Evolutionary conservation across 1,140 invertebrate genomes (phyloP), one percentile per base, ranked within the genome.

Genomic region (Pachyrhynchus sulphureomaculatus): DNA sequence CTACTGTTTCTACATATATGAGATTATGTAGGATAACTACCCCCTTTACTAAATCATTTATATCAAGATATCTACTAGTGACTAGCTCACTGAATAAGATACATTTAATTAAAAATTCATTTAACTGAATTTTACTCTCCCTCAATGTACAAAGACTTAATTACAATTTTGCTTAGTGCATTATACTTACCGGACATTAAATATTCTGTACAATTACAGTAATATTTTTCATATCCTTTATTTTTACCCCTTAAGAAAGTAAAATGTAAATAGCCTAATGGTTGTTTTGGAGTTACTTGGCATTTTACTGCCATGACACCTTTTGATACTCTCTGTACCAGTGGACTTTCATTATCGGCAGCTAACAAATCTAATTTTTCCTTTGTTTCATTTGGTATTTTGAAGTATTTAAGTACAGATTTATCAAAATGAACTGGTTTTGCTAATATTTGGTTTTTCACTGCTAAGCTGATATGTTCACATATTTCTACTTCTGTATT

Each of bases 251-350:
- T 78, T 72, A 83, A 83, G 70, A 89, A 85, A 12, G 82, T 81
- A 75, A 89, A 86, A 76, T 92, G 89, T 26, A 91, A 76, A 72
- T 89, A 90, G 5, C 89, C 89, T 15, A 91, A 76, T 6, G 87
- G 87, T 72, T 90, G 84, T 67, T 86, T 86, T 1, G 83, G 78
- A 55, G 82, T 84, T 12, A 82, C 79, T 74, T 88, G 85, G 73
- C 88, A 90, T 73, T 87, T 89, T 0, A 91, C 88, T 34, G 85
- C 89, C 85, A 92, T 88, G 29, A 88, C 86, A 65, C 84, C 84
- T 75, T 88, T 88, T 1, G 88, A 88, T 18, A 91, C 84, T 68
- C 88, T 81, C 73, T 92, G 89, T 8, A 92, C 88, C 10, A 91
- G 73, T 1, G 87, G 85, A 17, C 86, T 86, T 17, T 82, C 78